phyloP scores from a whole-genome alignment of 2,113 vertebrate species.

The Hippocampus mohnikei region DNA sequence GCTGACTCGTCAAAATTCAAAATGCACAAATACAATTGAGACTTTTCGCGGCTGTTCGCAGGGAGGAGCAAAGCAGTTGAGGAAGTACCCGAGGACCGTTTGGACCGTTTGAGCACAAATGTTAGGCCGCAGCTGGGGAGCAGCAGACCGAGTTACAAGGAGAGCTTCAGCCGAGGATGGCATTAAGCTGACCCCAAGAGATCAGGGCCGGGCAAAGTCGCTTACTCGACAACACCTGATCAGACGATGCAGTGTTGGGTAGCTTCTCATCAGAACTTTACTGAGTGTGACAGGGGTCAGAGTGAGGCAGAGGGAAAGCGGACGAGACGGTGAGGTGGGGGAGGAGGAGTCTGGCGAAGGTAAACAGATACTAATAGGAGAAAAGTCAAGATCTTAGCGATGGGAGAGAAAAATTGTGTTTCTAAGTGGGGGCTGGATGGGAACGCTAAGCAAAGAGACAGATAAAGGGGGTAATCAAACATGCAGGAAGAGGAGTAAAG shows the following conservation, averaged over 20 bases:
- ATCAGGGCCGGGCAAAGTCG: constrained; percentile 61
- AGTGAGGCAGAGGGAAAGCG: constrained; percentile 37
- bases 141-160: constrained; percentile 63
- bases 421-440: constrained; percentile 24
- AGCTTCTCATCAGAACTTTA: constrained; percentile 72
- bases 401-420: constrained; percentile 22
- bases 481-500: constrained; percentile 17
- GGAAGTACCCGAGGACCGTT: constrained; percentile 39
- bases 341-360: constrained; percentile 26
- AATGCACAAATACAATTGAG: constrained; percentile 27
- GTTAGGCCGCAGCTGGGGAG: constrained; percentile 38
- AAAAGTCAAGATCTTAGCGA: constrained; percentile 26
- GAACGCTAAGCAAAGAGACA: constrained; percentile 17
- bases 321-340: constrained; percentile 19
- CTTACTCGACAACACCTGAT: constrained; percentile 81
- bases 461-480: constrained; percentile 42
- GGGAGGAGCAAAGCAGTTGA: constrained; percentile 46
- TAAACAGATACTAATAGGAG: constrained; percentile 38
- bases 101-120: constrained; percentile 37
- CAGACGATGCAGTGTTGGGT: constrained; percentile 74
- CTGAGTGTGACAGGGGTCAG: constrained; percentile 74
- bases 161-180: constrained; percentile 71
- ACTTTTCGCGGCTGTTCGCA: constrained; percentile 11
- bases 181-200: constrained; percentile 78
- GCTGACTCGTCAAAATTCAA: constrained; percentile 28